A percentile compares a stretch with the other conserved stretches of the same genome.
These are phyloP conservation scores for Atethmia centrago DNA, from an alignment of 2,888 invertebrate genomes.

Conservation along the genomic window DNA sequence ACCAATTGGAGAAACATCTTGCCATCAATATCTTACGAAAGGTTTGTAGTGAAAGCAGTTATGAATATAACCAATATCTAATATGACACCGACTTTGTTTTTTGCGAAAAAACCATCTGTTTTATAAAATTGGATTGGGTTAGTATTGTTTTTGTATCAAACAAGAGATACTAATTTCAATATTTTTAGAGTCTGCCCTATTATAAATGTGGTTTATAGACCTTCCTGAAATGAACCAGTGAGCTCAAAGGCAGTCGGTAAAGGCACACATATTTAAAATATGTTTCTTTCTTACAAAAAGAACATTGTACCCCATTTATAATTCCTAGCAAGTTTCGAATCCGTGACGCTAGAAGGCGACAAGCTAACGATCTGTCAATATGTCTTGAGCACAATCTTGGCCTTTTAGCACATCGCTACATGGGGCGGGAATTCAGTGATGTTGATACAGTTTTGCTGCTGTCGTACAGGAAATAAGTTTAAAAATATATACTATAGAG, in stretches of 20 bases:
- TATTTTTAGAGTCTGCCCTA: not conserved
- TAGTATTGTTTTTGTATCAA: not conserved
- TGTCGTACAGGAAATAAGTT: conserved; percentile 3
- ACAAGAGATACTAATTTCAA: not conserved
- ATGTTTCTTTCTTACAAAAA: conserved; percentile 14
- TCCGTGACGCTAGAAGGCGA: conserved; percentile 25
- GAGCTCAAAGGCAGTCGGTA: conserved; percentile 5
- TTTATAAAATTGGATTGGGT: not conserved
- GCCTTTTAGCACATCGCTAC: conserved; percentile 57
- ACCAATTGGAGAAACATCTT: conserved; percentile 91
- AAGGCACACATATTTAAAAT: conserved; percentile 13
- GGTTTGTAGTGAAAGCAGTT: conserved; percentile 61
- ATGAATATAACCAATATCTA: not conserved
- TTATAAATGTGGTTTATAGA: conserved; percentile 17
- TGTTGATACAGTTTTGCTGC: conserved; percentile 38
- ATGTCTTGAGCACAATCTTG: conserved; percentile 49
- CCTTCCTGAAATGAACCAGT: conserved; percentile 14
- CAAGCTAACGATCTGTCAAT: conserved; percentile 61
- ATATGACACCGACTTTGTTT: not conserved
- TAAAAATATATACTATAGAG: not conserved
- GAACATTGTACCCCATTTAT: conserved; percentile 29
- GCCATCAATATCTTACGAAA: conserved; percentile 91
- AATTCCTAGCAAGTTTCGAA: conserved; percentile 24
- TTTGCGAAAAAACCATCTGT: not conserved
- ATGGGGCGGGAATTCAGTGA: conserved; percentile 11